Conservation (phyloP, 2,797 vertebrate genomes). For the Rhynchonycteris naso region DNA sequence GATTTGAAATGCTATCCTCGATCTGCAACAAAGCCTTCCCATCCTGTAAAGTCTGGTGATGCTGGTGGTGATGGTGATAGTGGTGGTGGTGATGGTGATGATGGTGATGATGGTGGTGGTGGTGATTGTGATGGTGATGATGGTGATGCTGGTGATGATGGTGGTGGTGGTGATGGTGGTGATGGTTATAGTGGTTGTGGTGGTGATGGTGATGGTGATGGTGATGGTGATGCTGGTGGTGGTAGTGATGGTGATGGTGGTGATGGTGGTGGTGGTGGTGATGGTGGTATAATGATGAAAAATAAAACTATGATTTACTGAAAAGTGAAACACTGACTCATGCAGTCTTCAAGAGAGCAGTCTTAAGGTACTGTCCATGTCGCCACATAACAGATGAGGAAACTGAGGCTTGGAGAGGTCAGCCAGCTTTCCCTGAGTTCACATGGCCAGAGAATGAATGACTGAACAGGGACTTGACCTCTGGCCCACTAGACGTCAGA, state of each 20-base stretch:
- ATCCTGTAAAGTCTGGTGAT: background rate
- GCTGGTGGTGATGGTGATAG: too few species aligned
- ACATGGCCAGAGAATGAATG: background rate
- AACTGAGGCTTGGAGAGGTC: background rate
- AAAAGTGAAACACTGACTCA: background rate
- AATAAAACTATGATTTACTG: background rate
- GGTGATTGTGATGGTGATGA: too few species aligned
- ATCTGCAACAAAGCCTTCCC: background rate
- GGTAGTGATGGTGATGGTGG: too few species aligned
- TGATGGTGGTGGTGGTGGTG: too few species aligned
- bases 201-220: too few species aligned
- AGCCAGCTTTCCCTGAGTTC: background rate
- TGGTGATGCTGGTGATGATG: too few species aligned
- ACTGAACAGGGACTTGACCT: background rate
- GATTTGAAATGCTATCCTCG: background rate
- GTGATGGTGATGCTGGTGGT: too few species aligned
- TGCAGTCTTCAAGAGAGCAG: background rate
- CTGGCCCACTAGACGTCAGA: background rate
- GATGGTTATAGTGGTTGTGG: too few species aligned
- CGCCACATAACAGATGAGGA: background rate
- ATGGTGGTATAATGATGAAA: background rate
- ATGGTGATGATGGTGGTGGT: too few species aligned
- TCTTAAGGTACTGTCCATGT: background rate
- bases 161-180: too few species aligned
- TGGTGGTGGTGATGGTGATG: too few species aligned